Evolutionary conservation across 2,113 vertebrate genomes (phyloP).

Genomic region (Aythya baeri): DNA sequence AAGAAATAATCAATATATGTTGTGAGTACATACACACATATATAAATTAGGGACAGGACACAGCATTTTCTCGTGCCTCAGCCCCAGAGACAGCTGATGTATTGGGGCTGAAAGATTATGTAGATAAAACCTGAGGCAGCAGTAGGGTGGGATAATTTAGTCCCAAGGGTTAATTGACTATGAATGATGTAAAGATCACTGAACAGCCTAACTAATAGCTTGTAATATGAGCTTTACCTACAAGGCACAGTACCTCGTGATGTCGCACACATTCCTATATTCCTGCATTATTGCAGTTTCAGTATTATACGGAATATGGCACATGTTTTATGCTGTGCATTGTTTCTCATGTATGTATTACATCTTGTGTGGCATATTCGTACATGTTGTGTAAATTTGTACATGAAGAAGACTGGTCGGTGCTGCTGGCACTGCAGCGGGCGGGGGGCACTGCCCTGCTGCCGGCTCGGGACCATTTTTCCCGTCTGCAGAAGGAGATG

Average conservation of each 20-base stretch:
- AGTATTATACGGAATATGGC: fast-evolving
- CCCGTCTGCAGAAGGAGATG: neutral
- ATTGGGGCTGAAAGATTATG: conserved; percentile 12
- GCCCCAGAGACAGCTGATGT: neutral
- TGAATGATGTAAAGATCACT: conserved; percentile 48
- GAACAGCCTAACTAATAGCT: conserved; percentile 22
- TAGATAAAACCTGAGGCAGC: conserved; percentile 1
- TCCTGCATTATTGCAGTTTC: neutral
- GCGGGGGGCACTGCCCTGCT: too few species aligned
- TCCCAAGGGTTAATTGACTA: conserved; percentile 64
- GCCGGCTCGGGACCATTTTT: neutral
- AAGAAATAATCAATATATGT: neutral
- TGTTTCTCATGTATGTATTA: neutral
- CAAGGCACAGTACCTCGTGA: neutral
- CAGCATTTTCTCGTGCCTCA: neutral
- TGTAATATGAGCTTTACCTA: neutral
- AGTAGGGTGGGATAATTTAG: conserved; percentile 47
- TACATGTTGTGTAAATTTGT: neutral
- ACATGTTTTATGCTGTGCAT: fast-evolving
- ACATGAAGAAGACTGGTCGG: neutral
- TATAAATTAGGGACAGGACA: neutral
- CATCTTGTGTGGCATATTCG: neutral
- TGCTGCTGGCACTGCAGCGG: too few species aligned
- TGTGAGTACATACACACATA: too few species aligned
- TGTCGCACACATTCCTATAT: neutral